Evolutionary conservation across 2,797 vertebrate species (phyloP).

Genomic region (Rhinatrema bivittatum): DNA sequence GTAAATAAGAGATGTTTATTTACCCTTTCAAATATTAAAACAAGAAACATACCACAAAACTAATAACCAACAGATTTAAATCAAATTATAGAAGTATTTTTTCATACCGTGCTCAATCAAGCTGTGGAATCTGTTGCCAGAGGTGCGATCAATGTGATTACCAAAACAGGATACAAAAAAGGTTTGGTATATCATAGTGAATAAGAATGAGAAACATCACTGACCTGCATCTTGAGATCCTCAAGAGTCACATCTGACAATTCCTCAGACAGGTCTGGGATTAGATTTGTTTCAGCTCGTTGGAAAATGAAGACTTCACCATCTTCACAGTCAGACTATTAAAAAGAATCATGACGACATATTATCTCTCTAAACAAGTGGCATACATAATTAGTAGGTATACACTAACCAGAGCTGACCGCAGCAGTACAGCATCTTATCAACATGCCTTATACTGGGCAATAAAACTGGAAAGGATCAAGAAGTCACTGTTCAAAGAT

Average conservation of each 20-base stretch:
- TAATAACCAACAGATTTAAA: too few relatives aligned
- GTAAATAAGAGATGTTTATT: too few relatives aligned
- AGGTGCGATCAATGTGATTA: too few relatives aligned
- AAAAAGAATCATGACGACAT: background rate
- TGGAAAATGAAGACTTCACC: conserved; percentile 57
- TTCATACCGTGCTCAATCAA: too few relatives aligned
- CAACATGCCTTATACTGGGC: background rate
- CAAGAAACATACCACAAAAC: too few relatives aligned
- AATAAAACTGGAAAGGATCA: background rate
- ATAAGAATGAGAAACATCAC: too few relatives aligned
- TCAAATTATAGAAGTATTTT: too few relatives aligned
- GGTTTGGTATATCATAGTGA: too few relatives aligned
- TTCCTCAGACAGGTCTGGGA: conserved; percentile 48
- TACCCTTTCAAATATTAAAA: too few relatives aligned
- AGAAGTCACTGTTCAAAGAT: background rate
- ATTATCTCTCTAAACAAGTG: background rate
- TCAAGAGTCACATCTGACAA: conserved; percentile 33
- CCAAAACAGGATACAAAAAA: too few relatives aligned
- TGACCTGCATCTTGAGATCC: conserved; percentile 30
- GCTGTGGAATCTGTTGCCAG: too few relatives aligned
- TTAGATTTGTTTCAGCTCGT: conserved; percentile 41
- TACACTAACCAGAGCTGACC: background rate
- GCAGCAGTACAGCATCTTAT: background rate
- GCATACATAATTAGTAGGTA: background rate
- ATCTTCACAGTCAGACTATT: conserved; percentile 60